phyloP scores from a whole-genome alignment of 2,888 invertebrate species.

The Pachliopta kotzebuea region DNA sequence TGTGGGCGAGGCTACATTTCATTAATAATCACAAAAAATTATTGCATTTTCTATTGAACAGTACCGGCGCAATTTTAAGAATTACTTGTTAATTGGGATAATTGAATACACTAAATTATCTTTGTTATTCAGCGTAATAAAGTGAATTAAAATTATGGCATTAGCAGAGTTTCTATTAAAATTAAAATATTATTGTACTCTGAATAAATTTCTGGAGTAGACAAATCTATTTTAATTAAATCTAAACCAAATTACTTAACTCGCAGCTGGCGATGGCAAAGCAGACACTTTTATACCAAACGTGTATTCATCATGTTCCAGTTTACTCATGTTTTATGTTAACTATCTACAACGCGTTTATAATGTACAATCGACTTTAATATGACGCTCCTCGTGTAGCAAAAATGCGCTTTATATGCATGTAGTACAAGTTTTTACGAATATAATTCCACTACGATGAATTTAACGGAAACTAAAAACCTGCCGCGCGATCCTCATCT shows the following conservation, averaged over 20 bases:
- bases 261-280: no score
- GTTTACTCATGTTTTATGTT: not conserved
- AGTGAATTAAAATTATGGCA: not conserved
- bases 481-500: not conserved
- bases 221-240: no score
- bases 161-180: not conserved
- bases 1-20: slow-evolving; percentile 22
- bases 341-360: not conserved
- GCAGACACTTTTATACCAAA: no score
- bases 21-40: slow-evolving; percentile 8
- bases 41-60: slow-evolving; percentile 14
- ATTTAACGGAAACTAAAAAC: not conserved
- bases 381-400: no score
- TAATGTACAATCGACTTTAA: no score
- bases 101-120: not conserved
- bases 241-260: no score
- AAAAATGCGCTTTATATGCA: no score
- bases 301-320: not conserved
- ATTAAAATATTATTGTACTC: no score
- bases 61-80: not conserved
- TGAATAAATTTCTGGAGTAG: no score
- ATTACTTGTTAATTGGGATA: not conserved
- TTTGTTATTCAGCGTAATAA: not conserved
- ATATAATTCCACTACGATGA: no score
- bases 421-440: no score